Evolutionary conservation across 2,797 vertebrate genomes (phyloP).

Genomic region (Melanogrammus aeglefinus): DNA sequence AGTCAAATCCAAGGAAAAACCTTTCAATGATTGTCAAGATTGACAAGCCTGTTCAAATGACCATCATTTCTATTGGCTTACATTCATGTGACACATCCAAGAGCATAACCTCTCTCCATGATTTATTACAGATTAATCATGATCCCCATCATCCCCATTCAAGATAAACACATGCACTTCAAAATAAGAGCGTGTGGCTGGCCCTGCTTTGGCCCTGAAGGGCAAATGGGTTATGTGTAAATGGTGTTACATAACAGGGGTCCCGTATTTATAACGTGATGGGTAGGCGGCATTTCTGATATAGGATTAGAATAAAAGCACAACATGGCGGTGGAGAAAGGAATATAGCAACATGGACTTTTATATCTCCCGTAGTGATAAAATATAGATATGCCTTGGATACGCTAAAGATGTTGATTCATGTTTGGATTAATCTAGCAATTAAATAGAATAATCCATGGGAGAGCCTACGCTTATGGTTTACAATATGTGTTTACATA

Average conservation of each 20-base stretch:
- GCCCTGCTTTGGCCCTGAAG: neutral
- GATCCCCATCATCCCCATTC: constrained; percentile 4
- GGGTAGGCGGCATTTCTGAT: constrained; percentile 54
- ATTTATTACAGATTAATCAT: neutral
- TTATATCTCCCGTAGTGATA: constrained; percentile 2
- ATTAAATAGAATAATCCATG: neutral
- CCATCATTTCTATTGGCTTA: neutral
- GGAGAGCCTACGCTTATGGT: neutral
- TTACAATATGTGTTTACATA: neutral
- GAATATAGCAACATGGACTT: constrained; percentile 37
- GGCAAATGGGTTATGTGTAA: neutral
- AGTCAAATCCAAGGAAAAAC: no score
- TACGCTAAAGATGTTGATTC: neutral
- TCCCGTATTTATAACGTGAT: constrained; percentile 45
- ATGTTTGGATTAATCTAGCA: constrained; percentile 4
- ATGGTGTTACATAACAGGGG: constrained; percentile 60
- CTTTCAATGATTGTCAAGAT: no score
- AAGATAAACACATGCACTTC: neutral
- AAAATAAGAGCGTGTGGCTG: neutral
- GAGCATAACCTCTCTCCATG: neutral
- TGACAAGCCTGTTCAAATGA: neutral
- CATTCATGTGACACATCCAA: neutral
- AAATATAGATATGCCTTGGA: constrained; percentile 25
- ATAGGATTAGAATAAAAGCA: constrained; percentile 62
- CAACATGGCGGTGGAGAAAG: constrained; percentile 27